Evolutionary conservation across 1,140 invertebrate species (phyloP).

Genomic region (Globodera rostochiensis): DNA sequence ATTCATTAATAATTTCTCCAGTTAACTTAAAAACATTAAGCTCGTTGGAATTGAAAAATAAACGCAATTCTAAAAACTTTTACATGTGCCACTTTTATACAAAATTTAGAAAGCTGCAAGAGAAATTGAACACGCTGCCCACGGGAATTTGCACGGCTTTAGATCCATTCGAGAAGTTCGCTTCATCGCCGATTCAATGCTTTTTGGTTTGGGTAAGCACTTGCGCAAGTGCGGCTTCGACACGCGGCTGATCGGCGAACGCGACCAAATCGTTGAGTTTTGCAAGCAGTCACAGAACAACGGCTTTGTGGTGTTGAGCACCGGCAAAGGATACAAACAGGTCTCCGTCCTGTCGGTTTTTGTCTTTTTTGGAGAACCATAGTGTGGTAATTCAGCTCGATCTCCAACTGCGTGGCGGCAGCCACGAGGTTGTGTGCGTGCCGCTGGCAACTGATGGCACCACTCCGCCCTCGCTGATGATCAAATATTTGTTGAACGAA

Average conservation of each 20-base stretch:
- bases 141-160: neutral
- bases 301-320: constrained; percentile 32
- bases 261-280: constrained; percentile 33
- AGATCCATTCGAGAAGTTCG: constrained; percentile 28
- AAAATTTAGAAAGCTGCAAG: neutral
- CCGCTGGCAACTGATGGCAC: constrained; percentile 33
- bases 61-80: neutral
- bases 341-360: neutral
- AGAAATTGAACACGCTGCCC: constrained; percentile 9
- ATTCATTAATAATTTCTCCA: too few species aligned
- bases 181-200: constrained; percentile 68
- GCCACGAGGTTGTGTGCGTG: constrained; percentile 18
- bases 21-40: too few species aligned
- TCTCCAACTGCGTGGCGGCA: neutral
- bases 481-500: constrained; percentile 32
- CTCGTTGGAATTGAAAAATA: neutral
- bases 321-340: constrained; percentile 41
- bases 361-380: neutral
- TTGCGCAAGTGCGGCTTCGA: constrained; percentile 75
- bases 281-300: constrained; percentile 18
- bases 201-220: constrained; percentile 70
- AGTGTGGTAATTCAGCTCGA: constrained; percentile 11
- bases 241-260: constrained; percentile 68
- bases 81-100: neutral
- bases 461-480: constrained; percentile 23